A percentile compares a stretch with the other conserved stretches of the same genome.
These are phyloP conservation scores for Paratrypauchen microcephalus DNA, from an alignment of 2,797 vertebrate species.

Conservation along the genomic window DNA sequence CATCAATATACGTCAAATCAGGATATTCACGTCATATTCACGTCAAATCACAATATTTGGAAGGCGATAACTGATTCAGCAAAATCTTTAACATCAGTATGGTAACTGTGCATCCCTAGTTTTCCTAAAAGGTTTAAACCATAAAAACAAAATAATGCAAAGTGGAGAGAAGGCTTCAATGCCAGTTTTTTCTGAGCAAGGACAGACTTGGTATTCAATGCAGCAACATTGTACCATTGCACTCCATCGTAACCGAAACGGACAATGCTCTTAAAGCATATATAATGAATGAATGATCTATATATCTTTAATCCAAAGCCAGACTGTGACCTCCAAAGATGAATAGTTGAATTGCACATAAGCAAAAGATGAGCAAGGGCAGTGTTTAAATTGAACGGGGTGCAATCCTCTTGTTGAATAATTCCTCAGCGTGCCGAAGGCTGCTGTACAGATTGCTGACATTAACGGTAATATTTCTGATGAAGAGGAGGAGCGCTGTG, in stretches of 20 bases:
- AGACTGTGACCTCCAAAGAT: slow-evolving; percentile 15
- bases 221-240: not conserved
- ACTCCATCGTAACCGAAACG: not conserved
- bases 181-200: not conserved
- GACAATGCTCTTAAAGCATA: not conserved
- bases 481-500: slow-evolving; percentile 30
- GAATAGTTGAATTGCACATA: slow-evolving; percentile 36
- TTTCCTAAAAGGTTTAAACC: no score
- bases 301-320: slow-evolving; percentile 13
- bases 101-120: no score
- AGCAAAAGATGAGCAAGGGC: slow-evolving; percentile 38
- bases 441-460: slow-evolving; percentile 40
- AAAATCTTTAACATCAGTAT: no score
- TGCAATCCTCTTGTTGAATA: slow-evolving; percentile 49
- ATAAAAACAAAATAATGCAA: not conserved
- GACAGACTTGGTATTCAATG: slow-evolving; percentile 7
- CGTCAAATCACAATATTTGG: no score
- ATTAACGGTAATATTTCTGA: slow-evolving; percentile 54
- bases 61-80: no score
- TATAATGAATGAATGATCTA: slow-evolving; percentile 5
- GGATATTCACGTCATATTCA: no score
- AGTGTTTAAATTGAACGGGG: slow-evolving; percentile 51
- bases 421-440: slow-evolving; percentile 49
- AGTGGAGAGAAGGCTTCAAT: not conserved
- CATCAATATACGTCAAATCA: no score